These are phyloP conservation scores for Babyrousa celebensis DNA, from an alignment of 2,797 vertebrate genomes.

Conservation along the genomic window DNA sequence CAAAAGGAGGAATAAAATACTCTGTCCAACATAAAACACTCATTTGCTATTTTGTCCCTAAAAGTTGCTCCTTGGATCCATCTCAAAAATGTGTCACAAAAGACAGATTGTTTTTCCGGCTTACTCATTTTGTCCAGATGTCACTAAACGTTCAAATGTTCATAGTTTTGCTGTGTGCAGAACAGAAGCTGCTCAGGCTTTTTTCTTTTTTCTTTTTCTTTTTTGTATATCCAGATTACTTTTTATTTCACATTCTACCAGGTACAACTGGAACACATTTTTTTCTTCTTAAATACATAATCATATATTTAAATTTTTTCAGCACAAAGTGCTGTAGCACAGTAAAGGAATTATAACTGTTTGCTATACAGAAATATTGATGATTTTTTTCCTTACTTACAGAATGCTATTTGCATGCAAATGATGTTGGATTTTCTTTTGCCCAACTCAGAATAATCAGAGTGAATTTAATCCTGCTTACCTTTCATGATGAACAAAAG, in stretches of 20 bases:
- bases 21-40: conserved; percentile 1
- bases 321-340: conserved; percentile 35
- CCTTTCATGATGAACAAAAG: neutral
- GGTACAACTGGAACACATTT: neutral
- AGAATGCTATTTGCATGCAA: conserved; percentile 39
- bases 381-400: neutral
- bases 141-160: conserved; percentile 70
- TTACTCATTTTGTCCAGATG: neutral
- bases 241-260: conserved; percentile 37
- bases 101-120: conserved; percentile 26
- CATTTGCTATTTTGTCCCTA: conserved; percentile 70
- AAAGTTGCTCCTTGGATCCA: conserved; percentile 80
- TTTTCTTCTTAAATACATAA: conserved; percentile 59
- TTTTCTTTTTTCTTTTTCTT: neutral
- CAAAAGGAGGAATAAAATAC: conserved; percentile 70
- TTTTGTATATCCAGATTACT: neutral
- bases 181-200: neutral
- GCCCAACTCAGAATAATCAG: neutral
- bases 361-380: conserved; percentile 38
- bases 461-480: conserved; percentile 43
- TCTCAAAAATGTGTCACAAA: conserved; percentile 78
- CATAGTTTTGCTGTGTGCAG: neutral
- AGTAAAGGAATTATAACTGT: conserved; percentile 3
- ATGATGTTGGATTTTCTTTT: neutral
- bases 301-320: neutral